Evolutionary conservation across 2,113 vertebrate genomes (phyloP).

Genomic region (Proteles cristata): DNA sequence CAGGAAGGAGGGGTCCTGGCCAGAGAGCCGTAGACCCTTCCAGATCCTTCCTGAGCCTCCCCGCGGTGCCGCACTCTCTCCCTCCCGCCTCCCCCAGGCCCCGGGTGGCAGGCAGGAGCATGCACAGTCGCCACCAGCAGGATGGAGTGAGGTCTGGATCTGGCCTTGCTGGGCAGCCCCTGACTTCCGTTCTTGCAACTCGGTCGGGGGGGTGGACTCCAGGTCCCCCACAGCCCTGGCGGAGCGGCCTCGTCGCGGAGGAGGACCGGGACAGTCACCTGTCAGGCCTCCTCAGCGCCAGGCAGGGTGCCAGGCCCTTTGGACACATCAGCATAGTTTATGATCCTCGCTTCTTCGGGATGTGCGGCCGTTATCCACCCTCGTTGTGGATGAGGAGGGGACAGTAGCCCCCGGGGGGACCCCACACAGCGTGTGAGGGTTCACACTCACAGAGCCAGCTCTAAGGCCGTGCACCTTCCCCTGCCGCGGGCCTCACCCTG

Average conservation of each 20-base stretch:
- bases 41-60: too few species aligned
- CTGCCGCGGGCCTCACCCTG: not conserved
- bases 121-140: rapidly evolving
- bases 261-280: too few species aligned
- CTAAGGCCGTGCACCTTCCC: not conserved
- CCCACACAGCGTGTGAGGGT: rapidly evolving
- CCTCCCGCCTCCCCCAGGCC: rapidly evolving
- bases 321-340: rapidly evolving
- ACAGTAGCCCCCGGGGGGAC: rapidly evolving
- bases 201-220: too few species aligned
- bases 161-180: not conserved
- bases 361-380: not conserved
- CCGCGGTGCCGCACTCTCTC: too few species aligned
- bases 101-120: rapidly evolving
- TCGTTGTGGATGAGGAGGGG: rapidly evolving
- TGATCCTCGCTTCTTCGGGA: not conserved
- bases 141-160: rapidly evolving
- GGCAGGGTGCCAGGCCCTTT: not conserved
- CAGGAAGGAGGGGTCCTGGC: too few species aligned
- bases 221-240: not conserved
- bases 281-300: not conserved
- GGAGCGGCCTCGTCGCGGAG: not conserved
- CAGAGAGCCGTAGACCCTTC: not conserved
- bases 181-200: not conserved
- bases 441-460: rapidly evolving